These are phyloP conservation scores for Phyto melanocephala DNA, from an alignment of 2,888 invertebrate species.

Conservation along the genomic window DNA sequence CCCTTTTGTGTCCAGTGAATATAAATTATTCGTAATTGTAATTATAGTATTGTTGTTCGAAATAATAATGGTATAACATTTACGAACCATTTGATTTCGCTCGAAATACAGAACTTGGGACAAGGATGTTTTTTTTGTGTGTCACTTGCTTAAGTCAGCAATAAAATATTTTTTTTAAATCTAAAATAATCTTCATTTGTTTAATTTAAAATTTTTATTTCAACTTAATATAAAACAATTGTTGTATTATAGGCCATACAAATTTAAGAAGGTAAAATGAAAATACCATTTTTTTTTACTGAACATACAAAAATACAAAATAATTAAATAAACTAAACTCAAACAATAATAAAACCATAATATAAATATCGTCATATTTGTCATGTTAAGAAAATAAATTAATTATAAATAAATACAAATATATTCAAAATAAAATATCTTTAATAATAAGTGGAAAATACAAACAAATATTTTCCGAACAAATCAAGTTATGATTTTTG, in stretches of 20 bases:
- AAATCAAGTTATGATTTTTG: conserved; percentile 37
- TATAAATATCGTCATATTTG: conserved; percentile 48
- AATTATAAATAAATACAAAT: conserved; percentile 45
- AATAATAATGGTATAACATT: too few relatives aligned
- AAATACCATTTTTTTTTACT: conserved; percentile 62
- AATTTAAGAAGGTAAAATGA: conserved; percentile 36
- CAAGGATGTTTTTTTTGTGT: too few relatives aligned
- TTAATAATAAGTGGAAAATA: conserved; percentile 16
- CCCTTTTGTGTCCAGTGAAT: too few relatives aligned
- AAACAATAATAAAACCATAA: conserved; percentile 38
- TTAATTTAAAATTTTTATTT: too few relatives aligned
- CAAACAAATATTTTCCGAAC: conserved; percentile 37
- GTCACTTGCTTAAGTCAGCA: too few relatives aligned
- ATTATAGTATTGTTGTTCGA: too few relatives aligned
- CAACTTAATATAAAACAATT: conserved; percentile 43
- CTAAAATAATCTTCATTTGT: too few relatives aligned
- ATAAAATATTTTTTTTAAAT: too few relatives aligned
- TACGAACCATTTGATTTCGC: too few relatives aligned
- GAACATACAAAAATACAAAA: conserved; percentile 56
- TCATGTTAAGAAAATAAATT: conserved; percentile 60
- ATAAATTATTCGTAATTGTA: too few relatives aligned
- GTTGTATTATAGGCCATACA: conserved; percentile 57
- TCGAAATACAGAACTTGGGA: too few relatives aligned
- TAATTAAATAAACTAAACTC: conserved; percentile 19
- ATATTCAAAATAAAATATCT: conserved; percentile 42